Percentiles rank a stretch among this genome's conserved stretches.
Conservation (phyloP, 2,113 vertebrate species). For the Strigops habroptila region DNA sequence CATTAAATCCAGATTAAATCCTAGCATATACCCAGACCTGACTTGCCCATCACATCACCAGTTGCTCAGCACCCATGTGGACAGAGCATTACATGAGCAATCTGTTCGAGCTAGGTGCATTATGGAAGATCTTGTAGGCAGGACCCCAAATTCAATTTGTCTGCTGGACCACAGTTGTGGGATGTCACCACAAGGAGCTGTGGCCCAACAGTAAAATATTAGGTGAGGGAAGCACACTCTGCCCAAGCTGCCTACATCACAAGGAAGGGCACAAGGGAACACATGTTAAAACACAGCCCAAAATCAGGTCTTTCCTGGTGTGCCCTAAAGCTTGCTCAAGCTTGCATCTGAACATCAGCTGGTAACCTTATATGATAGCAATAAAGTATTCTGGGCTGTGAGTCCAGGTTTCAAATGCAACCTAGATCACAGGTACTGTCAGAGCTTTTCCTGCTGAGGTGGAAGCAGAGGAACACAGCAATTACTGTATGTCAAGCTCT, state of each 20-base stretch:
- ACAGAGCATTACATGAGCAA: background rate
- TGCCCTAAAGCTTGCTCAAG: background rate
- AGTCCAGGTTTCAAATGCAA: background rate
- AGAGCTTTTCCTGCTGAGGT: background rate
- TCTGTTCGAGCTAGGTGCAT: background rate
- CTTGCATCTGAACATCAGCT: background rate
- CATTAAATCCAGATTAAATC: slow-evolving; percentile 53
- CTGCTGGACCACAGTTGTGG: background rate
- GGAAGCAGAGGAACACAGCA: background rate
- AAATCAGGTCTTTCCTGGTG: background rate
- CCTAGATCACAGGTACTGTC: background rate
- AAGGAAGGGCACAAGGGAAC: background rate
- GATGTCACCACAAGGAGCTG: background rate
- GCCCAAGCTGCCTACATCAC: background rate
- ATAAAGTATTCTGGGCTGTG: background rate
- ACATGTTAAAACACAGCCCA: background rate
- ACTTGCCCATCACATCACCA: background rate
- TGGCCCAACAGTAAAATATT: background rate
- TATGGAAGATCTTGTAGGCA: background rate
- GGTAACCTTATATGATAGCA: background rate
- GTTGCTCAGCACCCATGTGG: background rate
- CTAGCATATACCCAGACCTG: background rate
- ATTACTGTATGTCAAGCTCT: background rate
- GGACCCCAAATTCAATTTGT: background rate
- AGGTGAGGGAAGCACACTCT: background rate